These are phyloP conservation scores for Knipowitschia caucasica DNA, from an alignment of 2,797 vertebrate species.

Conservation along the genomic window DNA sequence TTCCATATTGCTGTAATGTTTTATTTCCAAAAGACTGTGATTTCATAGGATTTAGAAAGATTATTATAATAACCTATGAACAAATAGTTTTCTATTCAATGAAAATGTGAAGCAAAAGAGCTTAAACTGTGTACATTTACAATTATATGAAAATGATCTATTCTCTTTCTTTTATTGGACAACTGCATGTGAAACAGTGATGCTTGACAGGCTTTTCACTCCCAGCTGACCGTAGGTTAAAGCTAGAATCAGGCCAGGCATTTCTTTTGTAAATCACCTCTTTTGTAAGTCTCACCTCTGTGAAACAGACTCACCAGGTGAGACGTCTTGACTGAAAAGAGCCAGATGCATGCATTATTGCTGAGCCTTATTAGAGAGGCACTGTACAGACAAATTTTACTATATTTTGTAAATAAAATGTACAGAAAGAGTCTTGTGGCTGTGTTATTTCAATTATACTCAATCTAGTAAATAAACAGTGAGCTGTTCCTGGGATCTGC, in stretches of 20 bases:
- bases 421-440: slow-evolving; percentile 79
- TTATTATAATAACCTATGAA: slow-evolving; percentile 65
- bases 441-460: slow-evolving; percentile 20
- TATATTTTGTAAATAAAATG: slow-evolving; percentile 99
- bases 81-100: slow-evolving; percentile 75
- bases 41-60: slow-evolving; percentile 75
- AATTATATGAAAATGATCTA: slow-evolving; percentile 82
- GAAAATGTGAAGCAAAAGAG: slow-evolving; percentile 65
- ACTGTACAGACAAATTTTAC: slow-evolving; percentile 99
- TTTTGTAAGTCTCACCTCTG: slow-evolving; percentile 79
- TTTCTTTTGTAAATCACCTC: slow-evolving; percentile 46
- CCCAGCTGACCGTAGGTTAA: slow-evolving; percentile 80
- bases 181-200: slow-evolving; percentile 80
- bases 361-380: slow-evolving; percentile 89
- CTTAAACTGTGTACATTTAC: slow-evolving; percentile 86
- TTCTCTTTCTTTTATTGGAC: slow-evolving; percentile 58
- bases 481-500: neutral
- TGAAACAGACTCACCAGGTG: slow-evolving; percentile 82
- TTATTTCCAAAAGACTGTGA: slow-evolving; percentile 79
- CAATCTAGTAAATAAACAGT: no score
- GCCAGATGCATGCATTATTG: slow-evolving; percentile 93
- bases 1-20: slow-evolving; percentile 76
- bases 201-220: slow-evolving; percentile 87
- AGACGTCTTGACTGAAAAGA: slow-evolving; percentile 86
- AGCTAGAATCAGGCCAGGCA: slow-evolving; percentile 76